These are phyloP conservation scores for Porphyrio hochstetteri DNA, from an alignment of 2,113 vertebrate species.

Conservation along the genomic window DNA sequence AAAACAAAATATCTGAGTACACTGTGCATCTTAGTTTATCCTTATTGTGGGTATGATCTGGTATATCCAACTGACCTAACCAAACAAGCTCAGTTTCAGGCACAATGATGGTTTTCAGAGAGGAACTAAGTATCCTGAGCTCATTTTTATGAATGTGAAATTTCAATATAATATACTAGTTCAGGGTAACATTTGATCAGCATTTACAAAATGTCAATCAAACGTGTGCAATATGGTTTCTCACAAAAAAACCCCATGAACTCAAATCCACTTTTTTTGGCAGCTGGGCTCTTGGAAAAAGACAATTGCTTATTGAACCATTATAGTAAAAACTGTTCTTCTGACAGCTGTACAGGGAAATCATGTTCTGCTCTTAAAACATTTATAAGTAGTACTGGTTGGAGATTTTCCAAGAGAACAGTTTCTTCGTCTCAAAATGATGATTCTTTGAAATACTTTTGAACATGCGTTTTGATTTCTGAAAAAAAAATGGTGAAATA, in stretches of 20 bases:
- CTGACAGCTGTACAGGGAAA: constrained; percentile 3
- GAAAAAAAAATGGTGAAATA: not conserved
- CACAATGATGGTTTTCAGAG: not conserved
- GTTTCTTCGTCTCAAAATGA: not conserved
- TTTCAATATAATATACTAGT: not conserved
- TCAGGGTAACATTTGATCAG: not conserved
- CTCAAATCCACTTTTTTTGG: not conserved
- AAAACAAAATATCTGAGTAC: not conserved
- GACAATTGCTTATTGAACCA: constrained; percentile 1
- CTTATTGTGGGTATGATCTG: not conserved
- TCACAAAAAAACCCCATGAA: not conserved
- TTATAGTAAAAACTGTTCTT: not conserved
- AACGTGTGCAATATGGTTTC: not conserved
- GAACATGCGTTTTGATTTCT: not conserved
- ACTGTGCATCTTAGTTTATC: not conserved
- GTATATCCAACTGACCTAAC: not conserved
- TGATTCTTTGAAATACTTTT: not conserved
- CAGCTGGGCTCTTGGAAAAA: not conserved
- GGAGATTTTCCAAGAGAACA: not conserved
- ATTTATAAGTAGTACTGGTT: not conserved
- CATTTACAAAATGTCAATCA: not conserved
- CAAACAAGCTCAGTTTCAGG: not conserved
- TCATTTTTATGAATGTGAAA: not conserved
- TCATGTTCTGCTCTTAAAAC: not conserved
- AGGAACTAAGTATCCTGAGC: not conserved